Base-by-base conservation (phyloP, 2,888 invertebrate species). In the Phragmatobia fuliginosa region DNA sequence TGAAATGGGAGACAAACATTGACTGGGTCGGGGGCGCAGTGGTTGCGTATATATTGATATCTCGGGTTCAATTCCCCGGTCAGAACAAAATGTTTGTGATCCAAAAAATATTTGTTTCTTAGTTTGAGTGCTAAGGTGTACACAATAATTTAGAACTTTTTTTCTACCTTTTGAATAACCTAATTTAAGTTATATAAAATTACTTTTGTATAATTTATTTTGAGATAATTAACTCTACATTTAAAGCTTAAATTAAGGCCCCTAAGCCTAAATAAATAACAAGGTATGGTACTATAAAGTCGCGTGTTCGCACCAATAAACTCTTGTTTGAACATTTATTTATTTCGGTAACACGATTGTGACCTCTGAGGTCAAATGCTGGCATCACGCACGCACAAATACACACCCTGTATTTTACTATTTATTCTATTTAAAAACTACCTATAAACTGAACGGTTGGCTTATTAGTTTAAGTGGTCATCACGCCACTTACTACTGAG, bases 231-330 rank as follows among this genome's bases (percentile, higher is more conserved):
- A 14, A 25, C 56, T 56, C 28, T 25, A 56, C 16, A 33, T 38
- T 62, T 16, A 32, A 63, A 49, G 45, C 21, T 31, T 41, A 31
- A 16, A 33, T 31, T 36, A 11, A 25, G 7, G 21, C 45, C 18
- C n/a, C 11, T n/a, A 49, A 67, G 28, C 38, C 52, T 49, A 60
- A 61, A 38, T 61, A 67, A 67, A 67, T 67, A 32, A 52, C 28
- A 38, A 56, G 14, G 18, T n/a, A 52, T 11, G 10, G 31, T 38
- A 45, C 36, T 21, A 31, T 1, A 67, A 52, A 31, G 62, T 52
- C 36, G 63, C 63, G 61, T 62, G 67, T 67, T 36, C 31, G 31
- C 36, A 21, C 14, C 31, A 38, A 62, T 67, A 67, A 67, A 62
- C 36, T 49, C 18, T 10, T 38, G 56, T 4, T 5, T 33, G 7